Percentiles rank a stretch among this genome's conserved stretches.
These are phyloP conservation scores for Pseudolaguvia tuberculata DNA, from an alignment of 2,113 vertebrate genomes.

Conservation along the genomic window DNA sequence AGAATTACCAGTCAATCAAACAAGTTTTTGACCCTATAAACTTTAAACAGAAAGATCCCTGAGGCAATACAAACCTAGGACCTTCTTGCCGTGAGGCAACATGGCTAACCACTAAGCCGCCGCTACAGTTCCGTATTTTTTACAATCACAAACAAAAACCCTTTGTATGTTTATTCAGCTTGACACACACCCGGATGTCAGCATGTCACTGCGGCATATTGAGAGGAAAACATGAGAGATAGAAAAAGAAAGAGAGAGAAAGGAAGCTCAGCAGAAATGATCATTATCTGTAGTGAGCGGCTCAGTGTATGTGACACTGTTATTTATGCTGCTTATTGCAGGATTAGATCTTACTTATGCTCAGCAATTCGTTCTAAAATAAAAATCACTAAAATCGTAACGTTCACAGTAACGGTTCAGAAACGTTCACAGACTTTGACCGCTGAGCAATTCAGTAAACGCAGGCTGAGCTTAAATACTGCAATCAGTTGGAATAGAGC, in stretches of 20 bases:
- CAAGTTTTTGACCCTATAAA: too few relatives aligned
- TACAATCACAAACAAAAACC: constrained; percentile 13
- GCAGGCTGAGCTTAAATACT: neutral
- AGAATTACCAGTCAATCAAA: too few relatives aligned
- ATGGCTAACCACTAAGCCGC: too few relatives aligned
- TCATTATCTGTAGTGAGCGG: constrained; percentile 37
- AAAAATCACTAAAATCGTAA: constrained; percentile 11
- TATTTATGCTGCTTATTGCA: constrained; percentile 16
- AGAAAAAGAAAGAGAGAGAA: constrained; percentile 7
- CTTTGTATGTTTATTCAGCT: constrained; percentile 27
- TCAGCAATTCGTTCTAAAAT: constrained; percentile 33
- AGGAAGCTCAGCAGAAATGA: constrained; percentile 5
- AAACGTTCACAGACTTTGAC: neutral
- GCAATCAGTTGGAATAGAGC: neutral
- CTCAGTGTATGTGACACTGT: constrained; percentile 28
- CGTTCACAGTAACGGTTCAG: too few relatives aligned
- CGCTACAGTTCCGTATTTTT: neutral
- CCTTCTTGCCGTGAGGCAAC: too few relatives aligned
- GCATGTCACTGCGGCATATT: constrained; percentile 19
- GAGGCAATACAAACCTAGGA: too few relatives aligned
- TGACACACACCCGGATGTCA: constrained; percentile 25
- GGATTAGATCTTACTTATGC: constrained; percentile 21
- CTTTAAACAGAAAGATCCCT: too few relatives aligned
- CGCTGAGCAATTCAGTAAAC: neutral
- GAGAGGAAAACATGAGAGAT: constrained; percentile 6